Base-by-base conservation (phyloP, 1,140 invertebrate genomes). In the Vollenhovia emeryi region DNA sequence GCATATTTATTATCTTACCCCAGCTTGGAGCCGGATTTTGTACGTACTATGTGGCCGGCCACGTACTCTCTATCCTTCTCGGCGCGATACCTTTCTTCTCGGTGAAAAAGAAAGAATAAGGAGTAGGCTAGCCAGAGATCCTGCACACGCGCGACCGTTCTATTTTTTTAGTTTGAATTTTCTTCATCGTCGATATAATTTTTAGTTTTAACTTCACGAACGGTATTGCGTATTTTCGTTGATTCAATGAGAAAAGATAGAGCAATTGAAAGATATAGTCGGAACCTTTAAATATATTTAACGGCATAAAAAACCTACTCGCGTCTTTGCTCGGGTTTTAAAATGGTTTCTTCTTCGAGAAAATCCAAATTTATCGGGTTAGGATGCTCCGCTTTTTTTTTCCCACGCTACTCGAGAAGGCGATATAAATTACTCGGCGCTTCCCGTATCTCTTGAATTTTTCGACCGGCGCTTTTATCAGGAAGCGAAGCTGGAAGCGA, bases 1-100 rank as follows among this genome's bases (percentile, higher is more conserved):
- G 86, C 89, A 90, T 90, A 90, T 90, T 90, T 90, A 90, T 90
- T 87, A 86, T 88, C 84, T 76, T 78, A 84, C 69, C 69, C 57
- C 55, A 43, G 79, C 21, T 50, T 30, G 60, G 52, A 80, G 30
- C 79, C 85, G 78, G 87, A 76, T 89, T 86, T 82, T 52, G 69
- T 69, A 68, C 50, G 55, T 87, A 62, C 80, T 85, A 79, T 60
- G 82, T 69, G 68, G 80, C 43, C 69, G 36, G 18, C 11, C 64
- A 21, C 45, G 33, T 45, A 30, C 80, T 83, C 24, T 69, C 13
- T 76, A 48, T 76, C 24, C 48, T 64, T 52, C 69, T 64, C 62
- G 21, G 18, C 33, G 24, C 40, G 40, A 52, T 88, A 86, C 73
- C 75, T 87, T 87, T 87, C 40, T 74, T 62, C 24, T 59, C 13